Percentiles rank a stretch among this genome's conserved stretches.
Evolutionary conservation across 1,140 invertebrate species (phyloP).

Genomic region (Diorhabda carinulata): DNA sequence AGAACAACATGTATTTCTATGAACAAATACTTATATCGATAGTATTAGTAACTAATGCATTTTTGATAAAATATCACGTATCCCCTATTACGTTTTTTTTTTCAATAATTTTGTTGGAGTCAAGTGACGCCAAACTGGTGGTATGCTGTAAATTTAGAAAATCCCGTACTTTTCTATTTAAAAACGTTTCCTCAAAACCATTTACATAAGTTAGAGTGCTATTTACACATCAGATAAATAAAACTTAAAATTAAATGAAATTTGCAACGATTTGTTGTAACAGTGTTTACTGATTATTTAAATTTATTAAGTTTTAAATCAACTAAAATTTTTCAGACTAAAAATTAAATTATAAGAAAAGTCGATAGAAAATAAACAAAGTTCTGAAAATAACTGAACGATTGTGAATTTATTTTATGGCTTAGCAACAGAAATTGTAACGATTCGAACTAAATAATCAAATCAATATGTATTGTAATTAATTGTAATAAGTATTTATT

Average conservation of each 20-base stretch:
- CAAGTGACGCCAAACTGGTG: too few species aligned
- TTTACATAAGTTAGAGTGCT: constrained; percentile 2
- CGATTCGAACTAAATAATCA: too few species aligned
- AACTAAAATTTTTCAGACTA: constrained; percentile 5
- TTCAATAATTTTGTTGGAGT: too few species aligned
- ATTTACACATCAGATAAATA: background rate
- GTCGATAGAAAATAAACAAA: background rate
- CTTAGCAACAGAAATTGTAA: too few species aligned
- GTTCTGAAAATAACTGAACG: background rate
- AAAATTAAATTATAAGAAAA: background rate
- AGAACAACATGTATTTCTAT: too few species aligned
- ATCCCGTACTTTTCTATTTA: background rate
- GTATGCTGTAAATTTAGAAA: too few species aligned
- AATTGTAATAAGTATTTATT: too few species aligned
- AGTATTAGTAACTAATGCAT: too few species aligned
- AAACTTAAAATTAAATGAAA: constrained; percentile 1
- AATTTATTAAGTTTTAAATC: constrained; percentile 14
- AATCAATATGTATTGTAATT: too few species aligned
- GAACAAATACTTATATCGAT: too few species aligned
- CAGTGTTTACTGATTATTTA: constrained; percentile 12
- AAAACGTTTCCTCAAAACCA: background rate
- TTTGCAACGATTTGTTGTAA: constrained; percentile 6
- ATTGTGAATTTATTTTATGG: background rate
- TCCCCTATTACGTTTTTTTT: too few species aligned
- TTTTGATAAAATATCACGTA: too few species aligned